Evolutionary conservation across 2,113 vertebrate genomes (phyloP), one percentile per base, ranked within the genome.

Genomic region (Elanoides forficatus): DNA sequence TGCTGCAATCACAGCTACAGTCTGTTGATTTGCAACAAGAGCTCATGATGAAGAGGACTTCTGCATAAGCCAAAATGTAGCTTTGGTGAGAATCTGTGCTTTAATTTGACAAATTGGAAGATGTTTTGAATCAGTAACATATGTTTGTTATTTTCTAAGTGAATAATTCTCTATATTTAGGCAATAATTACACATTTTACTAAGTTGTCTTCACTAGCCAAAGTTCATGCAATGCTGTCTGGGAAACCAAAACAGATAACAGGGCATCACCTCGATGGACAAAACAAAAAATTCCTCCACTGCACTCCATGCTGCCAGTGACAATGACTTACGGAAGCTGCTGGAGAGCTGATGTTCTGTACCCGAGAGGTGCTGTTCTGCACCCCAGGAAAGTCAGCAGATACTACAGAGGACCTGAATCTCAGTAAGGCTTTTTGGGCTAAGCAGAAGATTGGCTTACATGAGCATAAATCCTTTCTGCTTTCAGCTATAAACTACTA

Each of bases 81-180:
- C 59, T 74, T 58, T 86, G 66, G 75, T 82, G 76, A 92, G 81
- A 89, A 86, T 53, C 65, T 15, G 10, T 26, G 58, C 66, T 65
- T 65, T 42, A 74, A 78, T 55, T 83, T 47, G 72, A 93, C 68
- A 55, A 84, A 91, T 1, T 58, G 40, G 65, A 87, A 91, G 83
- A 94, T 2, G 9, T 71, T 95, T 95, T 50, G 29, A 89, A 91
- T 91, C 50, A 71, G 47, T n/a, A 86, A 76, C 52, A 74, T 25
- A 42, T 30, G 72, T n/a, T 70, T 73, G n/a, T 38, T 74, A 84
- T 89, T 96, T 91, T 89, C 50, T 34, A 74, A 78, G 36, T 63
- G 55, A 88, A 47, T 66, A 78, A 78, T 81, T 74, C 75, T 84
- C 81, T 94, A 59, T 67, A 89, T 92, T 94, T 94, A 94, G 68